phyloP scores from a whole-genome alignment of 2,113 vertebrate genomes.

The Lophura nycthemera region DNA sequence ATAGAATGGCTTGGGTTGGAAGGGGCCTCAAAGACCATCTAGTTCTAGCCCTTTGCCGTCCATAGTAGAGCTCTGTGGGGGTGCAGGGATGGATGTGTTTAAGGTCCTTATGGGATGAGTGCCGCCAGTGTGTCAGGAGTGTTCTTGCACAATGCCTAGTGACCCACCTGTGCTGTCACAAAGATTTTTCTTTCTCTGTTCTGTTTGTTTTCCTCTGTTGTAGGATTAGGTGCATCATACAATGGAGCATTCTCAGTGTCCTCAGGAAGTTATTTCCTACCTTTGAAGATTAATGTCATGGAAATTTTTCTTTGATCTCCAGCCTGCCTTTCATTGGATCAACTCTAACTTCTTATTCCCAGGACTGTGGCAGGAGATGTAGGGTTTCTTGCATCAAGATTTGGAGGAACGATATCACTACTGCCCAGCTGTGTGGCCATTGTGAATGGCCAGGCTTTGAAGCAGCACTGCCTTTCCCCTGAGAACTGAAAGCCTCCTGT shows the following conservation, averaged over 20 bases:
- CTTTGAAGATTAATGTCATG: background rate
- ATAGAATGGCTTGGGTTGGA: too few relatives aligned
- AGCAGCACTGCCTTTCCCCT: background rate
- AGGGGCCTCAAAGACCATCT: too few relatives aligned
- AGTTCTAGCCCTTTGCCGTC: too few relatives aligned
- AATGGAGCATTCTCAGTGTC: background rate
- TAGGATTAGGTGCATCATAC: background rate
- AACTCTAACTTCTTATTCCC: slow-evolving; percentile 18
- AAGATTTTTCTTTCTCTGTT: background rate
- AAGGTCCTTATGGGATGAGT: background rate
- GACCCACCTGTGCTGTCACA: background rate
- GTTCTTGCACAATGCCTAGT: background rate
- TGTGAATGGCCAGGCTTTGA: background rate
- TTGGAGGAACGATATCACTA: background rate
- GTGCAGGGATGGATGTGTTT: background rate
- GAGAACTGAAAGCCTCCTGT: background rate
- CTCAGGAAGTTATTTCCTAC: background rate
- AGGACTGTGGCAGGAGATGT: background rate
- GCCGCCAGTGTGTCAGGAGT: background rate
- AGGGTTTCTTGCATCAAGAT: background rate
- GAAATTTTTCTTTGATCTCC: slow-evolving; percentile 8
- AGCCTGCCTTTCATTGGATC: background rate
- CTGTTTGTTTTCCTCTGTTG: slow-evolving; percentile 1
- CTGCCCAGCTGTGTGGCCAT: background rate
- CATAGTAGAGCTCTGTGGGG: background rate